phyloP scores from a whole-genome alignment of 2,113 vertebrate genomes.

The Bothrops jararaca region DNA sequence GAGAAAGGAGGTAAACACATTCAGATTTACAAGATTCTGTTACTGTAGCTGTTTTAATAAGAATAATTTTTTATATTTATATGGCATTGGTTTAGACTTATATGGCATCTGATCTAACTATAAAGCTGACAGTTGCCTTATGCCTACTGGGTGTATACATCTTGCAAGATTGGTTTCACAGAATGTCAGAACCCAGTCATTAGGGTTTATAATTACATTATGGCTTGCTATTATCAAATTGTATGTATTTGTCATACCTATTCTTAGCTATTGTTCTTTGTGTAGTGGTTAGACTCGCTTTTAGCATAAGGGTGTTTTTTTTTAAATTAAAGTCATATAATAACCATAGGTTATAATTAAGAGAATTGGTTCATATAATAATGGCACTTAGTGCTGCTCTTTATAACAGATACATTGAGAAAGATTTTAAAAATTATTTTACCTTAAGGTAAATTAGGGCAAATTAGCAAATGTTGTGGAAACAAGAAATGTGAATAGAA shows the following conservation, averaged over 20 bases:
- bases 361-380: background rate
- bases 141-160: background rate
- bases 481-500: too few species aligned
- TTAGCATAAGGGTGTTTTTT: background rate
- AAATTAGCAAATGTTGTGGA: too few species aligned
- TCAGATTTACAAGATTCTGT: too few species aligned
- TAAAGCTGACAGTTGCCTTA: background rate
- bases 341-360: background rate
- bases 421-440: background rate
- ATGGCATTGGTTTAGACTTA: background rate
- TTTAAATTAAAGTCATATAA: background rate
- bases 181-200: background rate
- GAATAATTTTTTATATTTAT: background rate
- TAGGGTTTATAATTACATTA: background rate
- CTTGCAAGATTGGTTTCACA: background rate
- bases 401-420: background rate
- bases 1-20: background rate
- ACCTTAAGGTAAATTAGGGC: background rate
- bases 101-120: background rate
- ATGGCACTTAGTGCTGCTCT: background rate
- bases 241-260: background rate
- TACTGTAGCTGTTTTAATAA: background rate
- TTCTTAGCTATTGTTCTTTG: background rate
- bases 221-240: background rate
- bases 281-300: background rate